These are phyloP conservation scores for Chaenodraco wilsoni DNA, from an alignment of 2,797 vertebrate species.

Conservation along the genomic window DNA sequence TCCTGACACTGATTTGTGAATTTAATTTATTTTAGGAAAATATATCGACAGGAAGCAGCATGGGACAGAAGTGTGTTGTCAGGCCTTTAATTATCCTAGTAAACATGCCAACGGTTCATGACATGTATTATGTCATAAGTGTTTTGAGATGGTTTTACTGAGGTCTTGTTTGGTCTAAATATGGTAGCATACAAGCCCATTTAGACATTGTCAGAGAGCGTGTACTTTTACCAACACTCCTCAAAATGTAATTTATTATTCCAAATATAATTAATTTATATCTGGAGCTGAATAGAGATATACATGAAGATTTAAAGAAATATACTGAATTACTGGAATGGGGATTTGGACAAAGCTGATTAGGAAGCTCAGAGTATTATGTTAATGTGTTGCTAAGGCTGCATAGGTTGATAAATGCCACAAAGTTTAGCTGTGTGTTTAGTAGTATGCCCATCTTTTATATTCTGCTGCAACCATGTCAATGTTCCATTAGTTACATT, in stretches of 20 bases:
- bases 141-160: background rate
- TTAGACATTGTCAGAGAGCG: constrained; percentile 2
- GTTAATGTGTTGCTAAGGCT: background rate
- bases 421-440: background rate
- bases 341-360: background rate
- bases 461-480: background rate
- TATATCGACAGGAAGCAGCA: constrained; percentile 9
- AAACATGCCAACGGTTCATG: constrained; percentile 20
- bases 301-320: background rate
- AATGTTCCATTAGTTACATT: background rate
- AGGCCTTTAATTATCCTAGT: background rate
- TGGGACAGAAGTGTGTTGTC: constrained; percentile 2
- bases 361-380: background rate
- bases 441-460: background rate
- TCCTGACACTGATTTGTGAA: constrained; percentile 14
- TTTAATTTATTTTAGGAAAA: constrained; percentile 12
- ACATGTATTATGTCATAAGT: background rate
- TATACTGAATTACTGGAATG: background rate
- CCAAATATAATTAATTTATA: background rate
- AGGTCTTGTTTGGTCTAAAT: background rate
- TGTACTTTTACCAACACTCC: background rate
- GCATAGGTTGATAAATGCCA: background rate
- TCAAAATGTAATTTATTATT: background rate
- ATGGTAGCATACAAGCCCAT: background rate
- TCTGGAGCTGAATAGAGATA: background rate